A percentile compares a stretch with the other conserved stretches of the same genome.
Conservation (phyloP, 1,140 invertebrate genomes). For the Ooceraea biroi region DNA sequence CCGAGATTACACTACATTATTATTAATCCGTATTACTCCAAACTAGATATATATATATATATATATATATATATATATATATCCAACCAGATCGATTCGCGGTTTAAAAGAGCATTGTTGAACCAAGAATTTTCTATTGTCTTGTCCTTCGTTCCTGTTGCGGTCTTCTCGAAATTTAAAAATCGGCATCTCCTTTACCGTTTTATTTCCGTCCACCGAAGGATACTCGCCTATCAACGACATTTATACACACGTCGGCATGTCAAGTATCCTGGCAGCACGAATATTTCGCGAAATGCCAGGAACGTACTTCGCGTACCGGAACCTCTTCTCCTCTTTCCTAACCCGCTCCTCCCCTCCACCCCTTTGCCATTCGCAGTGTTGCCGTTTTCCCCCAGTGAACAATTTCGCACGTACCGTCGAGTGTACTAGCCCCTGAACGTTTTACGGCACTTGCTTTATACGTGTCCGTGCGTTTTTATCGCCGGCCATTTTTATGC, state of each 20-base stretch:
- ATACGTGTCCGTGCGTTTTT: conserved; percentile 57
- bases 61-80: too few species aligned
- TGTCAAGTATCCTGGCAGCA: conserved; percentile 39
- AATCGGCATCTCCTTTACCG: neutral
- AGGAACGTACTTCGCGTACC: conserved; percentile 59
- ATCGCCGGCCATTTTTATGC: conserved; percentile 57
- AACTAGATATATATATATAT: too few species aligned
- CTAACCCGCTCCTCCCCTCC: too few species aligned
- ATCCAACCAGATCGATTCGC: too few species aligned
- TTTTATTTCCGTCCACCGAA: conserved; percentile 18
- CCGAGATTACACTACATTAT: neutral
- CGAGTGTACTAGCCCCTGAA: conserved; percentile 60
- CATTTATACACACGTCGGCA: conserved; percentile 54
- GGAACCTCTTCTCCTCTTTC: neutral
- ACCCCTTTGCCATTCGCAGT: conserved; percentile 35
- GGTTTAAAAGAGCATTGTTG: neutral
- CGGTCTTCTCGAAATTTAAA: neutral
- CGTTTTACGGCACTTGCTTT: conserved; percentile 63
- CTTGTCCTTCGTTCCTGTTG: neutral
- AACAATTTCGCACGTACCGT: conserved; percentile 62
- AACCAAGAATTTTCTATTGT: neutral
- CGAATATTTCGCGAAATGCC: conserved; percentile 61
- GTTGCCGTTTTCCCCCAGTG: conserved; percentile 55
- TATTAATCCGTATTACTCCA: too few species aligned
- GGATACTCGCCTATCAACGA: conserved; percentile 53